A percentile compares a stretch with the other conserved stretches of the same genome.
Conservation (phyloP, 1,140 invertebrate genomes). For the Cydia fagiglandana region DNA sequence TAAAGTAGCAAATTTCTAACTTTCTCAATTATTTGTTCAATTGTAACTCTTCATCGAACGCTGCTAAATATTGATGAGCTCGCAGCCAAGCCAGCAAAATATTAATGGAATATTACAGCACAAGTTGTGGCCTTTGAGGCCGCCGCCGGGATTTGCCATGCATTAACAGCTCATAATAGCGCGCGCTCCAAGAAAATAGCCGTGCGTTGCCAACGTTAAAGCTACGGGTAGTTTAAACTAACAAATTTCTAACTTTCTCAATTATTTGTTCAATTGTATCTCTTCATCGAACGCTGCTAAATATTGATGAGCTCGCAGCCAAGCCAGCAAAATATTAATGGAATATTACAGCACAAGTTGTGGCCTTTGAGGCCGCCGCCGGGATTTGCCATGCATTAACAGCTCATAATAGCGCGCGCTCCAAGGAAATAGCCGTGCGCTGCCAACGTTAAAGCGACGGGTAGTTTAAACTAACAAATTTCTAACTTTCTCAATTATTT, state of each 20-base stretch:
- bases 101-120: constrained; percentile 31
- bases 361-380: constrained; percentile 15
- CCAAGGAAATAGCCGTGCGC: neutral
- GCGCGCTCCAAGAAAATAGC: neutral
- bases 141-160: constrained; percentile 22
- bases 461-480: too few relatives aligned
- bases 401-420: constrained; percentile 15
- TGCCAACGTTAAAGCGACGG: neutral
- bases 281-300: neutral
- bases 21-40: too few relatives aligned
- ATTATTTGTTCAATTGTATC: neutral
- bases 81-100: constrained; percentile 5
- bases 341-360: constrained; percentile 28
- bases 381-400: constrained; percentile 29
- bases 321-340: constrained; percentile 28
- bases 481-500: too few relatives aligned
- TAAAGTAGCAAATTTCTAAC: too few relatives aligned
- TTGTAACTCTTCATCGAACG: neutral
- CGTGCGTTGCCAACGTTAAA: neutral
- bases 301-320: constrained; percentile 6
- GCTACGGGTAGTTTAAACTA: too few relatives aligned
- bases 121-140: constrained; percentile 17
- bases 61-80: constrained; percentile 17
- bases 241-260: too few relatives aligned
- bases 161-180: constrained; percentile 29